These are phyloP conservation scores for Leptonema lineaticorne DNA, from an alignment of 1,140 invertebrate species.

Conservation along the genomic window DNA sequence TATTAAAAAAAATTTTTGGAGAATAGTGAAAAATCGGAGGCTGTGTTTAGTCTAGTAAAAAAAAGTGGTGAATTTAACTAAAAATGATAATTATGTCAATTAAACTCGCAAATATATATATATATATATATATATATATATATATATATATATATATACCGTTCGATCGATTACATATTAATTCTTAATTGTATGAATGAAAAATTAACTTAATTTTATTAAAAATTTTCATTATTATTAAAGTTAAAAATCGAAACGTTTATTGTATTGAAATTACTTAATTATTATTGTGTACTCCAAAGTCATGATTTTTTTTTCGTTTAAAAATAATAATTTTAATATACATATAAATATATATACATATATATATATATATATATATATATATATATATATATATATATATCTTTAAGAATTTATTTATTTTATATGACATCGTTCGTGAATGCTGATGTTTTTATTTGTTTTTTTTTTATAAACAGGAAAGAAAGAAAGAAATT, in stretches of 20 bases:
- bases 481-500: too few species aligned
- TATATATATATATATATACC: neutral
- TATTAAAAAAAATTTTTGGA: neutral
- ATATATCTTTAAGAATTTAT: too few species aligned
- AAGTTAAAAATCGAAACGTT: neutral
- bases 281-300: constrained; percentile 9
- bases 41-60: constrained; percentile 22
- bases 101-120: neutral
- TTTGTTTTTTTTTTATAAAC: too few species aligned
- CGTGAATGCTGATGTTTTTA: too few species aligned
- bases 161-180: constrained; percentile 1
- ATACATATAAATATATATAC: too few species aligned
- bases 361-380: too few species aligned
- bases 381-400: too few species aligned
- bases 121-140: too few species aligned
- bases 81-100: constrained; percentile 14
- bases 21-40: constrained; percentile 18
- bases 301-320: neutral
- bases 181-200: constrained; percentile 19
- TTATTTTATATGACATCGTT: too few species aligned
- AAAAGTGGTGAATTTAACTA: neutral
- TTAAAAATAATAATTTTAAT: too few species aligned
- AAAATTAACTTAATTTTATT: too few species aligned
- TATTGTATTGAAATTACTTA: too few species aligned
- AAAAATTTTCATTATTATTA: neutral